Evolutionary conservation across 2,888 invertebrate genomes (phyloP).

Genomic region (Drosophila atripex): DNA sequence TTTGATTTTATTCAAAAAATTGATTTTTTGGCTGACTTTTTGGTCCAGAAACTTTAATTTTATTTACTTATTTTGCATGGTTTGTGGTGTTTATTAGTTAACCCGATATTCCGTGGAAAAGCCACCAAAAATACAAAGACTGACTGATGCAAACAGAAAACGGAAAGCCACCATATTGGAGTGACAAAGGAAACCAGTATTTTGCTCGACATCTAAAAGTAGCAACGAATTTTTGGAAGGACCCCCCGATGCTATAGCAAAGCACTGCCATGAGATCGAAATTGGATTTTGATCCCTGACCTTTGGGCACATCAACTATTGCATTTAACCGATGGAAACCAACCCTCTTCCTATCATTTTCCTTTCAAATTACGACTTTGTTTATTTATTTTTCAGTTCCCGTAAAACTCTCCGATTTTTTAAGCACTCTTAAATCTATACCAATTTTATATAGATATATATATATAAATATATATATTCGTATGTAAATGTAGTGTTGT

Average conservation of each 20-base stretch:
- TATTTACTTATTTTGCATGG: constrained; percentile 20
- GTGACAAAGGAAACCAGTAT: neutral
- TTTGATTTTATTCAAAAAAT: constrained; percentile 43
- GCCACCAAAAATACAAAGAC: constrained; percentile 39
- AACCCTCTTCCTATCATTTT: constrained; percentile 4
- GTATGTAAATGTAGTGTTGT: constrained; percentile 82
- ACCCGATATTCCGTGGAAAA: constrained; percentile 15
- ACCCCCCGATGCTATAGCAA: constrained; percentile 11
- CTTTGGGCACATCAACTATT: constrained; percentile 32
- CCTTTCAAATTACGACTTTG: constrained; percentile 12
- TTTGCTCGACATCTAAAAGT: constrained; percentile 21
- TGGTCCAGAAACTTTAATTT: constrained; percentile 9
- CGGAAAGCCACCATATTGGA: constrained; percentile 12
- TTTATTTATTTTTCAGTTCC: constrained; percentile 14
- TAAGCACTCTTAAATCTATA: constrained; percentile 53
- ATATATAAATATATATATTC: constrained; percentile 54
- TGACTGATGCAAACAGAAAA: constrained; percentile 27
- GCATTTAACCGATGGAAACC: constrained; percentile 27
- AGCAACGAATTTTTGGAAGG: constrained; percentile 10
- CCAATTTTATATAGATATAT: constrained; percentile 74
- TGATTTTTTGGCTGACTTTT: neutral
- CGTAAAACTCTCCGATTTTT: constrained; percentile 17
- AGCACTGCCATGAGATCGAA: constrained; percentile 34
- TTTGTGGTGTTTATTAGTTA: constrained; percentile 1
- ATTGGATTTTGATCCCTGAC: constrained; percentile 19